A percentile compares a stretch with the other conserved stretches of the same genome.
Conservation (phyloP, 1,140 invertebrate species). For the Sinella curviseta region DNA sequence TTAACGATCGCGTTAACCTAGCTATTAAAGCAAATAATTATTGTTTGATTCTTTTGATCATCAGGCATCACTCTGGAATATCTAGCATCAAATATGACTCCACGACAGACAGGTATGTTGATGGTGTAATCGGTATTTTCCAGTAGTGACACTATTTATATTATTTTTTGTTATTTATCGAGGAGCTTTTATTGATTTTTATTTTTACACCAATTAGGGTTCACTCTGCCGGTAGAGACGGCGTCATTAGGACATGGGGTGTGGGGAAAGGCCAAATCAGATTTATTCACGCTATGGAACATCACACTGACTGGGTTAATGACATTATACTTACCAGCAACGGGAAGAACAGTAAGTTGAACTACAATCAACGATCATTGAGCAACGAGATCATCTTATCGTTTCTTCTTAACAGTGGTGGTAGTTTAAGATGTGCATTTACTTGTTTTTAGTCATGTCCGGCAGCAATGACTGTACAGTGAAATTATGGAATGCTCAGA, state of each 20-base stretch:
- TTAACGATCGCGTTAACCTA: too few species aligned
- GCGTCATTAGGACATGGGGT: slow-evolving; percentile 97
- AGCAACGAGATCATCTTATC: not conserved
- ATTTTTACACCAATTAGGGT: slow-evolving; percentile 31
- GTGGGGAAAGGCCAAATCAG: slow-evolving; percentile 68
- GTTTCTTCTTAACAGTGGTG: not conserved
- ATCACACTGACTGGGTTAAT: slow-evolving; percentile 99
- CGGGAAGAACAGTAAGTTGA: slow-evolving; percentile 80
- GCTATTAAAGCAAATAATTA: too few species aligned
- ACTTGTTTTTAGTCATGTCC: slow-evolving; percentile 80
- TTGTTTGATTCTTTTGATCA: not conserved
- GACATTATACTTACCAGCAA: slow-evolving; percentile 97
- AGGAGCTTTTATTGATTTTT: not conserved
- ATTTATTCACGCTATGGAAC: slow-evolving; percentile 93
- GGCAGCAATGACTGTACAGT: slow-evolving; percentile 99
- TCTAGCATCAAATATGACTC: slow-evolving; percentile 46
- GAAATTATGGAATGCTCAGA: slow-evolving; percentile 99
- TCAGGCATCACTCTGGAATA: slow-evolving; percentile 45
- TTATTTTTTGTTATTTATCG: not conserved
- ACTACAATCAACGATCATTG: not conserved
- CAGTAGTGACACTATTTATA: not conserved
- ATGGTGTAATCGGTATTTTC: not conserved
- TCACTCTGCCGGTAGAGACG: slow-evolving; percentile 94
- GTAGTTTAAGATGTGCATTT: slow-evolving; percentile 24
- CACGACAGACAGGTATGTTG: slow-evolving; percentile 42